Evolutionary conservation across 2,797 vertebrate species (phyloP), one percentile per base, ranked within the genome.

Genomic region (Eospalax fontanierii): DNA sequence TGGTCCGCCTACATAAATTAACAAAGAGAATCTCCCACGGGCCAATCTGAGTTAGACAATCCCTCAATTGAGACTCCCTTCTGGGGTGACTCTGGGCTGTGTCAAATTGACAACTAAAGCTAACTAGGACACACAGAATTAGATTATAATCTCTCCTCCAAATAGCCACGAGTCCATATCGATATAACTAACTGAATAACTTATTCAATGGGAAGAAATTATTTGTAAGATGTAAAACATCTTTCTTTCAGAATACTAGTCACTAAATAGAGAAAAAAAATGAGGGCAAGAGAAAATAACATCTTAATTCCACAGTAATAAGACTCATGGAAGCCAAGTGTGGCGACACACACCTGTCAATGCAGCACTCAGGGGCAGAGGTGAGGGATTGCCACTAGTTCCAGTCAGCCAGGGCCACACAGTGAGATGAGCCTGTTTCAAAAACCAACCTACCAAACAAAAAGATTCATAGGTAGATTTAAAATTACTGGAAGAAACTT

Each of bases 161-260:
- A 78, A 73, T 43, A 80, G 26, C 65, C 50, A 54, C 54, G 73
- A 90, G 21, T 63, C 24, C n/a, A 92, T 30, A 76, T 30, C 70
- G 84, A 82, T 33, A 22, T 61, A 82, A 87, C 66, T 81, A n/a
- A 68, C n/a, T 30, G 6, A 88, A 50, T 71, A 74, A 91, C n/a
- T 26, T 38, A 50, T 61, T 61, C 40, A 84, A 22, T n/a, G 59
- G 38, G 38, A 38, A 83, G 26, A 46, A 61, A 63, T 50, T 63
- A 79, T 71, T 50, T 71, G 54, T 71, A 71, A 87, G 21, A 35
- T 40, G 54, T 63, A 71, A 73, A 22, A 59, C 33, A 54, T 86
- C 81, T 86, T 84, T 79, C 66, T 66, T 50, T 78, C 30, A 78
- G 18, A 84, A 81, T 86, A 65, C 74, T 30, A 74, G 30, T 65